These are phyloP conservation scores for Probosciger aterrimus DNA, from an alignment of 2,113 vertebrate species.

Conservation along the genomic window DNA sequence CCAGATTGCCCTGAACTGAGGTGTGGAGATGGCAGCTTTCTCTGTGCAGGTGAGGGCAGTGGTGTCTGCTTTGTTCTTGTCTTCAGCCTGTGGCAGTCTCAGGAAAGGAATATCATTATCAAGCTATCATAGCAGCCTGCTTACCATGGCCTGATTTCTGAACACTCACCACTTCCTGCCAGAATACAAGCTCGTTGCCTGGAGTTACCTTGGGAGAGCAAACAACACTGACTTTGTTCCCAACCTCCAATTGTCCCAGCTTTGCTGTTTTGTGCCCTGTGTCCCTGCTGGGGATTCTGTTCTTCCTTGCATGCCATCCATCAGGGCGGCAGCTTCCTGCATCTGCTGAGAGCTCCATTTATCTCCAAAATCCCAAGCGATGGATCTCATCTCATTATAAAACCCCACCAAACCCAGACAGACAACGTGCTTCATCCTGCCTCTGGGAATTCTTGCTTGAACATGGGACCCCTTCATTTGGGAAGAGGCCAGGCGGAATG, in stretches of 20 bases:
- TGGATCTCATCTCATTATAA: background rate
- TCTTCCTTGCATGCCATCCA: background rate
- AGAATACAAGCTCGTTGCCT: background rate
- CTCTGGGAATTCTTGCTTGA: conserved; percentile 16
- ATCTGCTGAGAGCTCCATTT: background rate
- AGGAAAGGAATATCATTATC: background rate
- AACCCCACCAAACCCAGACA: background rate
- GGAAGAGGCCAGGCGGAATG: conserved; percentile 12
- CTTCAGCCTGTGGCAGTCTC: background rate
- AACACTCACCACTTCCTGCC: background rate
- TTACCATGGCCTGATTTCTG: background rate
- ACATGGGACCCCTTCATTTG: background rate
- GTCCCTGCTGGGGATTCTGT: background rate
- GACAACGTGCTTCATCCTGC: background rate
- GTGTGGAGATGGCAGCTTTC: background rate
- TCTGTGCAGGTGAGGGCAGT: background rate
- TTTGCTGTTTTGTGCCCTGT: background rate
- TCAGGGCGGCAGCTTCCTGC: background rate
- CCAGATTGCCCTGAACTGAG: background rate
- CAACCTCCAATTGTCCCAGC: background rate
- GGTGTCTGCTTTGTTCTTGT: background rate
- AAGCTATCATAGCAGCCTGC: background rate
- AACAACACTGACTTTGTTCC: background rate
- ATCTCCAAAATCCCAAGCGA: background rate
- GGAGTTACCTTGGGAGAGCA: background rate